Base-by-base conservation (phyloP, 1,140 invertebrate species). In the Drosophila nasuta region DNA sequence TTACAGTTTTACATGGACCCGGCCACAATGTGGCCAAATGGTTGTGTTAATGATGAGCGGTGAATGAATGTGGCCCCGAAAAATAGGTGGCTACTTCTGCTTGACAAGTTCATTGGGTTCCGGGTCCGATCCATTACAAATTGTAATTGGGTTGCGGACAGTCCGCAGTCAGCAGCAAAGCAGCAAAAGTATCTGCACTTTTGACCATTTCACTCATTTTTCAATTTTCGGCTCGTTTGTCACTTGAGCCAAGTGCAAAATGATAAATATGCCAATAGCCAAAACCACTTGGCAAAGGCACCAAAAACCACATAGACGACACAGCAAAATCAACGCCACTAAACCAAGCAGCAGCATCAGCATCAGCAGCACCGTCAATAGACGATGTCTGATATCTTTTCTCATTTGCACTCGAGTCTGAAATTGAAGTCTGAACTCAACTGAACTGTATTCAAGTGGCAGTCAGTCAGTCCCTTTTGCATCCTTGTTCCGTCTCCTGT, bases 391-490 rank as follows among this genome's bases (percentile, higher is more conserved):
- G 74, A 52, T 74, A 85, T 75, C 73, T 74, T 83, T 88, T 80
- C 83, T 87, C 83, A 87, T 87, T 87, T 87, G 77, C 83, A 87
- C 83, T 87, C 71, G 70, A 82, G 75, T 70, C 79, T 25, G 28
- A 33, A 48, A 62, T 62, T 43, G 64, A 73, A 60, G 46, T 60
- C 56, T 20, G 64, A 35, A 64, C 62, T 52, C 35, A 48, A 30
- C 38, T 48, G 41, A 62, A 62, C 30, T 38, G 20, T 48, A 54
- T 70, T 86, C 82, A 82, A 86, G 79, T 87, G 67, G 65, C 67
- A 52, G 49, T 52, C 30, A 59, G 41, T 63, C 15, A 46, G 73
- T 56, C 43, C 62, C 20, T 25, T 33, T 45, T 11, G 30, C 49
- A 54, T 20, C 46, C 35, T 54, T 52, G 10, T 35, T 15, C 13